Base-by-base conservation (phyloP, 2,888 invertebrate species). In the Podabrus alpinus region DNA sequence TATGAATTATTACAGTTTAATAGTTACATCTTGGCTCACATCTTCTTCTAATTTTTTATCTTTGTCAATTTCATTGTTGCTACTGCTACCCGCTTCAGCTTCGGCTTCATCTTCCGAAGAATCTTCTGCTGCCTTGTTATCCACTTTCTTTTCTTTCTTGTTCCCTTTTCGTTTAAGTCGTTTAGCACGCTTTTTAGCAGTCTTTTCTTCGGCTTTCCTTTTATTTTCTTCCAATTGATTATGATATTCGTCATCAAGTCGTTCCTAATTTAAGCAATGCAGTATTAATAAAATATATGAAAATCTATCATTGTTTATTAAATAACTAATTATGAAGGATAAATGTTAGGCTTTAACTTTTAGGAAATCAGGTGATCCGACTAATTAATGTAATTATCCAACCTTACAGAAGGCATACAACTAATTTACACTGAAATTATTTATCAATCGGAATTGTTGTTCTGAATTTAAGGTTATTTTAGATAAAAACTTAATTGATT, bases 111-210 rank as follows among this genome's bases (percentile, higher is more conserved):
- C 81, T 76, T 75, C 79, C 76, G 81, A 85, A 80, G 83, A 86
- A 73, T 79, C 69, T 81, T 83, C 66, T 83, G 83, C 45, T 76
- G 80, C 80, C 88, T 88, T n/a, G 85, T 80, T 79, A 86, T 88
- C 25, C 82, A 83, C 69, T 80, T 80, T 10, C 77, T 81, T 24
- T 81, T 79, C 61, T 87, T 86, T 1, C 84, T 82, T 59, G 45
- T 88, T 90, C 85, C 91, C 89, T 84, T 95, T 96, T 84, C 91
- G 94, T 85, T 94, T 96, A 73, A 93, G 85, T 69, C 98, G 91
- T 85, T 98, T 99, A 0, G 94, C 94, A 81, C 98, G 90, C 86
- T 97, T 98, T 84, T 97, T 98, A 0, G 96, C 95, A 4, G 97
- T 97, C 84, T 90, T 92, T 82, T 94, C 92, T 80, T 96, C 96